Conservation (phyloP, 2,797 vertebrate genomes). For the Atherinosoma microstoma region DNA sequence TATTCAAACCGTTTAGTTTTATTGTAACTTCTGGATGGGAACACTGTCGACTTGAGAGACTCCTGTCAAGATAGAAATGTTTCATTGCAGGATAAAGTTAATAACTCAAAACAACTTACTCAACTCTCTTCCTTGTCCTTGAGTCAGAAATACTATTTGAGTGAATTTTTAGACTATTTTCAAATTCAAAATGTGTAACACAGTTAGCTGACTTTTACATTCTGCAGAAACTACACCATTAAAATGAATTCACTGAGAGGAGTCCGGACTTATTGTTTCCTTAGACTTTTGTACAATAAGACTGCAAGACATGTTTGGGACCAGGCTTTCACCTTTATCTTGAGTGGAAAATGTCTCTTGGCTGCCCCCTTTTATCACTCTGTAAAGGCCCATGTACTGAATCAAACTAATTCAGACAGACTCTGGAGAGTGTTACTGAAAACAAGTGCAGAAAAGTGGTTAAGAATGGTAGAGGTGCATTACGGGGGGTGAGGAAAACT, state of each 20-base stretch:
- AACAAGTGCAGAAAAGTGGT: slow-evolving; percentile 44
- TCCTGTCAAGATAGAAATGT: not conserved
- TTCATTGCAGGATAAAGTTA: not conserved
- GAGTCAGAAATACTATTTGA: not conserved
- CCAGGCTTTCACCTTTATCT: slow-evolving; percentile 40
- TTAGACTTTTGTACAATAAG: not conserved
- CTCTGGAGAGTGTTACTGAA: slow-evolving; percentile 34
- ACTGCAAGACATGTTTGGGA: slow-evolving; percentile 30
- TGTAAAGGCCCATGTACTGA: slow-evolving; percentile 36
- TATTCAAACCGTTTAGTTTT: not conserved
- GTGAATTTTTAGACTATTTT: not conserved
- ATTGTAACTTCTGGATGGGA: not conserved
- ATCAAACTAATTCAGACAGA: slow-evolving; percentile 28
- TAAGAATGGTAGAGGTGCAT: not conserved
- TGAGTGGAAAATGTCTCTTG: slow-evolving; percentile 48
- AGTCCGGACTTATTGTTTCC: not conserved
- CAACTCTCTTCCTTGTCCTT: not conserved
- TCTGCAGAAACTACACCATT: not conserved
- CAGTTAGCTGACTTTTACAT: not conserved
- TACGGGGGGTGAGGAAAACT: slow-evolving; percentile 25
- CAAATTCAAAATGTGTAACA: not conserved
- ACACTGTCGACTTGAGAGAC: not conserved
- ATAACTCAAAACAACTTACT: not conserved
- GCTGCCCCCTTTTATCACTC: slow-evolving; percentile 42
- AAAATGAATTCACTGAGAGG: not conserved